phyloP scores from a whole-genome alignment of 2,888 invertebrate genomes.

The Meteorus cinctellus region DNA sequence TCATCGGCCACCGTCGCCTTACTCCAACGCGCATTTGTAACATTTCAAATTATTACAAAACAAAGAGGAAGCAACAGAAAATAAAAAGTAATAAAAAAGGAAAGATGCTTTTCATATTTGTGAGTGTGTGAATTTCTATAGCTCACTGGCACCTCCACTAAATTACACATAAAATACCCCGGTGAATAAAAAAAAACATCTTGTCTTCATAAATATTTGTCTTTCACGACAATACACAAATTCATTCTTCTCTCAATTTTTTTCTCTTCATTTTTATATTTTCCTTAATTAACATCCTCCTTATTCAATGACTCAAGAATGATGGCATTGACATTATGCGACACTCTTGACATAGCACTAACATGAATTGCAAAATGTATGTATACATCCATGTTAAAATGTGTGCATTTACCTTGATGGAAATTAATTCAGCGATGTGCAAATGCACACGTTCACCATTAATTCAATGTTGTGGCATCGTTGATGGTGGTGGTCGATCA shows the following conservation, averaged over 20 bases:
- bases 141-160: neutral
- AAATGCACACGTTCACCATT: constrained; percentile 13
- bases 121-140: neutral
- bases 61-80: neutral
- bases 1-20: neutral
- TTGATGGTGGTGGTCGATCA: constrained; percentile 1
- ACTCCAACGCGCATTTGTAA: constrained; percentile 15
- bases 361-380: neutral
- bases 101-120: too few species aligned
- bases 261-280: neutral
- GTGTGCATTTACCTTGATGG: constrained; percentile 2
- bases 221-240: too few species aligned
- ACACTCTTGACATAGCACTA: neutral
- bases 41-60: neutral
- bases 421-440: constrained; percentile 25
- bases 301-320: neutral
- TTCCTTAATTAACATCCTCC: neutral
- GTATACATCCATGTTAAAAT: constrained; percentile 6
- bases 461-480: constrained; percentile 18
- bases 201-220: too few species aligned
- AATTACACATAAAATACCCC: neutral
- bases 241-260: neutral
- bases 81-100: neutral
- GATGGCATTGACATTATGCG: neutral
- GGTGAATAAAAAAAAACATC: too few species aligned